Conservation (phyloP, 1,140 invertebrate genomes). For the Heterodera schachtii region DNA sequence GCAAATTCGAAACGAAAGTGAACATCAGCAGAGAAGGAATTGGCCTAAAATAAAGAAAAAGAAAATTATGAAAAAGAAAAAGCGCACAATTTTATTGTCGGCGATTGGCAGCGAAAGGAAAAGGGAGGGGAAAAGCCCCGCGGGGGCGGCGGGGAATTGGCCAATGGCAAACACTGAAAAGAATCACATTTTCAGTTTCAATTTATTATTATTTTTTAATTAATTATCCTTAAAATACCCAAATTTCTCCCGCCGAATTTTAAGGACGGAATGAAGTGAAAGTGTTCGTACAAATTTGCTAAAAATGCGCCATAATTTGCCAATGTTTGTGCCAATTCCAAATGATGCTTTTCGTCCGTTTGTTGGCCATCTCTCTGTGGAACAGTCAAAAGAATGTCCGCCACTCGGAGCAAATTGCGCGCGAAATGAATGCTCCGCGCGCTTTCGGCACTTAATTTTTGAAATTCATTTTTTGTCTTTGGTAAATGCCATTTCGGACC, state of each 20-base stretch:
- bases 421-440: not conserved
- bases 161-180: not conserved
- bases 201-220: too few species aligned
- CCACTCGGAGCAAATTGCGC: conserved; percentile 9
- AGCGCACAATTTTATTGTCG: not conserved
- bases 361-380: not conserved
- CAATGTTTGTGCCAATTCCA: not conserved
- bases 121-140: not conserved
- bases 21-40: not conserved
- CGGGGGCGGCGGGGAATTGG: not conserved
- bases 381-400: not conserved
- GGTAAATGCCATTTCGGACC: not conserved
- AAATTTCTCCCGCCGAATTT: not conserved
- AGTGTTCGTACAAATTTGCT: not conserved
- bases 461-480: not conserved
- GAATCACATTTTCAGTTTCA: too few species aligned
- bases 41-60: not conserved
- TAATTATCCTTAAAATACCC: not conserved
- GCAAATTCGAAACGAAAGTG: not conserved
- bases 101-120: not conserved
- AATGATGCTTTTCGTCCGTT: not conserved
- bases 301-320: conserved; percentile 11
- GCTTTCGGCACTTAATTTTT: not conserved
- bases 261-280: not conserved
- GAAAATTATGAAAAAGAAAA: not conserved